Evolutionary conservation across 2,888 invertebrate species (phyloP).

Genomic region (Andrena camellia): DNA sequence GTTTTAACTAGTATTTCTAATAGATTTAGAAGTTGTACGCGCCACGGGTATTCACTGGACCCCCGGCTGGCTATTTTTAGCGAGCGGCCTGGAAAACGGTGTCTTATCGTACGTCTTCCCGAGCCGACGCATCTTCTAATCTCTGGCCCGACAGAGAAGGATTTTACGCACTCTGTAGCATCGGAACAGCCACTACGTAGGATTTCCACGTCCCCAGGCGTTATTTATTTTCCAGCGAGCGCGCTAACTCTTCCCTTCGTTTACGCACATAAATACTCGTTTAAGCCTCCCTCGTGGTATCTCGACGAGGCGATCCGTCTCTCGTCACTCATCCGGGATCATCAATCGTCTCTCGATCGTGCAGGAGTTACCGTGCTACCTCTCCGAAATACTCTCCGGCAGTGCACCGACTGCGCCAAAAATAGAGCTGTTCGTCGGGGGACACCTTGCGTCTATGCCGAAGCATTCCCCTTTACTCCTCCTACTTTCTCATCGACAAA

Average conservation of each 20-base stretch:
- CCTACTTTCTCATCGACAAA: neutral
- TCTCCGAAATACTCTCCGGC: constrained; percentile 48
- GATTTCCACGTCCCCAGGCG: constrained; percentile 65
- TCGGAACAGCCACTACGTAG: constrained; percentile 54
- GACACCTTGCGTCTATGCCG: constrained; percentile 47
- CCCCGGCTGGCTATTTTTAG: constrained; percentile 60
- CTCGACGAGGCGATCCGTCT: constrained; percentile 69
- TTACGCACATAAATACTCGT: constrained; percentile 75
- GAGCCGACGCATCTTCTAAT: constrained; percentile 56
- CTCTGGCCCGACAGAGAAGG: constrained; percentile 65
- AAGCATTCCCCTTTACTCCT: neutral
- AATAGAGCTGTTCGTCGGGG: constrained; percentile 38
- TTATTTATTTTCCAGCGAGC: constrained; percentile 70
- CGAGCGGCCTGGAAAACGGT: constrained; percentile 23
- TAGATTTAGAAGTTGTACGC: neutral
- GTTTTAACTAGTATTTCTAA: too few species aligned
- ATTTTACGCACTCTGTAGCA: constrained; percentile 63
- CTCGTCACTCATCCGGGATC: constrained; percentile 72
- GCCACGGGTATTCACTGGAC: neutral
- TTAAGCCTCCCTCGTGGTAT: constrained; percentile 70
- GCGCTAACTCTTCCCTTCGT: constrained; percentile 72
- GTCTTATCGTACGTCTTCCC: constrained; percentile 60
- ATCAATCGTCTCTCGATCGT: constrained; percentile 72
- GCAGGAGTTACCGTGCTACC: constrained; percentile 46
- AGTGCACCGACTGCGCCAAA: constrained; percentile 25